These are phyloP conservation scores for Onychostoma macrolepis DNA, from an alignment of 2,113 vertebrate species.

Conservation along the genomic window DNA sequence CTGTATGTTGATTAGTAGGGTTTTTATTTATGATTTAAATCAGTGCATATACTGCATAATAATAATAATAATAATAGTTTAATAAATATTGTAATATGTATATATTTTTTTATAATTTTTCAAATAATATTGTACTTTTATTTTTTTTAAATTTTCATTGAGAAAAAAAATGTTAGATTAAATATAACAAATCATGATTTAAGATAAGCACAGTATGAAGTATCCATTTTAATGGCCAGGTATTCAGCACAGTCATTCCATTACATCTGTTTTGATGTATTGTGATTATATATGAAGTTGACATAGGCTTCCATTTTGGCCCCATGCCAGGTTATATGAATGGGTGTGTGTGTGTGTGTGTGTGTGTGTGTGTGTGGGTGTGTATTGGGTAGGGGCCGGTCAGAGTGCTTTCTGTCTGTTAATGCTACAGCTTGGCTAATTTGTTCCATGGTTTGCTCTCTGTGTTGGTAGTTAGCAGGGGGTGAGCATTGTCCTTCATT, in stretches of 20 bases:
- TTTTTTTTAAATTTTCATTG: not conserved
- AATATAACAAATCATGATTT: not conserved
- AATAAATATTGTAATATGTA: not conserved
- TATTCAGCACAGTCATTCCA: not conserved
- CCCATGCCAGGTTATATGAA: not conserved
- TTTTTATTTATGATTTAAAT: not conserved
- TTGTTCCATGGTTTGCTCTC: constrained; percentile 58
- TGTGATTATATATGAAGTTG: not conserved
- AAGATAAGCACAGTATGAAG: not conserved
- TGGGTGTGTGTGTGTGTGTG: not conserved
- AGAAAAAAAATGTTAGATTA: too few species aligned
- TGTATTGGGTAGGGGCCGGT: not conserved
- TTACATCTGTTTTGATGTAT: not conserved
- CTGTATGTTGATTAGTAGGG: not conserved
- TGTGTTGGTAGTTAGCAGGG: constrained; percentile 48
- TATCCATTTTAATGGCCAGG: not conserved
- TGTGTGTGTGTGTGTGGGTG: not conserved
- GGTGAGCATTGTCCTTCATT: constrained; percentile 61
- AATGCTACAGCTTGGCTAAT: constrained; percentile 57
- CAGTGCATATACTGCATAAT: not conserved
- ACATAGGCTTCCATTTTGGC: not conserved
- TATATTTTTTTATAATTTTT: too few species aligned
- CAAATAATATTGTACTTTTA: too few species aligned
- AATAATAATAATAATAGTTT: not conserved
- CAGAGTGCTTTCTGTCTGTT: constrained; percentile 42